phyloP scores from a whole-genome alignment of 1,140 invertebrate species.

The Archivesica marissinica region DNA sequence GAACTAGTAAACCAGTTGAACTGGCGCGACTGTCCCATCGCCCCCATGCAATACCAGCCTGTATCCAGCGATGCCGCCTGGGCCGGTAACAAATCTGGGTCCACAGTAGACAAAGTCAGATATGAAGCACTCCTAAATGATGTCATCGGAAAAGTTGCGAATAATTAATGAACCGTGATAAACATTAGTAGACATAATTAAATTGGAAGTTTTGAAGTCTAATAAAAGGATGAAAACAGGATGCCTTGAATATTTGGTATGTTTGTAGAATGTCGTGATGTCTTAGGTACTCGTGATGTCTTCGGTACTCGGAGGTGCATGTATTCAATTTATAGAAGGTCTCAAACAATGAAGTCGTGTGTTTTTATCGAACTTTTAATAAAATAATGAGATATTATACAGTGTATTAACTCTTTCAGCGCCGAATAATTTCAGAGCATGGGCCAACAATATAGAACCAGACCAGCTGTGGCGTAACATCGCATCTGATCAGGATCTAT shows the following conservation, averaged over 20 bases:
- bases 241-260: not conserved
- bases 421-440: no score
- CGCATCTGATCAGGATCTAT: no score
- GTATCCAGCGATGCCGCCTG: conserved; percentile 70
- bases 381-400: no score
- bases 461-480: no score
- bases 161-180: conserved; percentile 33
- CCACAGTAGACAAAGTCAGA: conserved; percentile 69
- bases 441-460: no score
- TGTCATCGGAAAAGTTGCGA: conserved; percentile 69
- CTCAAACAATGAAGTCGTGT: not conserved
- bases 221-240: not conserved
- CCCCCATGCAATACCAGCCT: conserved; percentile 74
- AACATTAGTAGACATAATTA: not conserved
- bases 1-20: conserved; percentile 77
- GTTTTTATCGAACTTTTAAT: no score
- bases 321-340: not conserved
- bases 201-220: not conserved
- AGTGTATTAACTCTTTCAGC: no score
- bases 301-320: not conserved
- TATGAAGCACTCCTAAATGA: conserved; percentile 75
- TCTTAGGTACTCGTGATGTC: not conserved
- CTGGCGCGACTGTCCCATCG: conserved; percentile 79
- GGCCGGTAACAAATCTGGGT: conserved; percentile 71
- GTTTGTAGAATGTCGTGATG: not conserved